Base-by-base conservation (phyloP, 1,140 invertebrate genomes). In the Contarinia nasturtii region DNA sequence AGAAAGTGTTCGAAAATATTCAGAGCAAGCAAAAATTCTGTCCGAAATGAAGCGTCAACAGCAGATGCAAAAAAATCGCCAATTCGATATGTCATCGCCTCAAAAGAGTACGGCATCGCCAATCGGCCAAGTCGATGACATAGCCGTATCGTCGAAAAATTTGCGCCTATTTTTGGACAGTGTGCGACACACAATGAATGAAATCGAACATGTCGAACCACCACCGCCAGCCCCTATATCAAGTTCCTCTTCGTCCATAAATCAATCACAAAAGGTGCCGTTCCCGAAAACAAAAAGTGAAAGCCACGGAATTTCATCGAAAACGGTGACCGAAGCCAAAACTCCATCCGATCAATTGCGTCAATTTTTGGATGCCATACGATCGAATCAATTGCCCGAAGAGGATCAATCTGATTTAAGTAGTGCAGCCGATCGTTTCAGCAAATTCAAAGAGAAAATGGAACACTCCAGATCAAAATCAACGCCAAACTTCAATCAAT, bases 371-470 rank as follows among this genome's bases (percentile, higher is more conserved):
- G 61, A 64, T 46, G 61, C 61, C 1, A 64, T 64, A 52, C 57
- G 61, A 17, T 52, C 60, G 18, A 63, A 64, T 51, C 61, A 64
- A 55, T 57, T 63, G 49, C 59, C 60, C 45, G 61, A 63, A 40
- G 56, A 43, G 20, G 51, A 46, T 37, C 14, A 14, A 19, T 22
- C 42, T n/a, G 22, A 44, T 33, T 12, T 27, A 14, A 33, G 18
- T 27, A 22, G 22, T 42, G 21, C 20, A 7, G n/a, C 20, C 21
- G 20, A 22, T 22, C 12, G 34, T 27, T 42, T 47, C 33, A 40
- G 34, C n/a, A 41, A 47, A 33, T 17, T n/a, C 11, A 42, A 47
- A 22, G 38, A 47, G 38, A 43, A 43, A 43, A 18, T 43, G 11
- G 41, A 43, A 43, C n/a, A 19, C 22, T 18, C 12, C 18, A 21